These are phyloP conservation scores for Chelonus insularis DNA, from an alignment of 1,140 invertebrate genomes.

Conservation along the genomic window DNA sequence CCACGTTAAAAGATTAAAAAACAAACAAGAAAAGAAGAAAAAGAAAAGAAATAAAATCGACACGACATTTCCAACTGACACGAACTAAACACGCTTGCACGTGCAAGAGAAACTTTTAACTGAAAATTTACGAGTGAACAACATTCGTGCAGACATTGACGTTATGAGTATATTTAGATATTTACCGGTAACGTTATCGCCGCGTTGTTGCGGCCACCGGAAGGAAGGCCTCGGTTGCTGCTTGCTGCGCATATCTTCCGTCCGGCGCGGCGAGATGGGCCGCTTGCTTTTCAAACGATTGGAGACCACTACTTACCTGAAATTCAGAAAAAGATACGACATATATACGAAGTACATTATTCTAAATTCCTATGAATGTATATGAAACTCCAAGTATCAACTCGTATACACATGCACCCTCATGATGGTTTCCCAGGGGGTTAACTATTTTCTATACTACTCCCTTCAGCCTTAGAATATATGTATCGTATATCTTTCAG, in stretches of 20 bases:
- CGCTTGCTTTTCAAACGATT: conserved; percentile 53
- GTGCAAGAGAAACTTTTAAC: background rate
- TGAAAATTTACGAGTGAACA: conserved; percentile 5
- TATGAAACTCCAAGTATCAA: too few species aligned
- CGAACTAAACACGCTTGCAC: background rate
- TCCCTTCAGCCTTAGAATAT: conserved; percentile 40
- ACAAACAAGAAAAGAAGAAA: background rate
- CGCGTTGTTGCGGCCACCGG: conserved; percentile 60
- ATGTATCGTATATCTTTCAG: conserved; percentile 54
- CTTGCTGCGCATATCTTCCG: conserved; percentile 60
- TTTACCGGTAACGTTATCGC: conserved; percentile 61
- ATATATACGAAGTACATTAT: background rate
- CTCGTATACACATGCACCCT: conserved; percentile 4
- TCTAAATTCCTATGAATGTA: too few species aligned
- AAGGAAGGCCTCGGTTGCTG: conserved; percentile 61
- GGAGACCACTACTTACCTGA: conserved; percentile 61
- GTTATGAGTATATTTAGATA: conserved; percentile 35
- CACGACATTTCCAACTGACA: conserved; percentile 13
- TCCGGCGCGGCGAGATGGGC: conserved; percentile 50
- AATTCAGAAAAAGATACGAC: conserved; percentile 40
- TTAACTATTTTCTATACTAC: background rate
- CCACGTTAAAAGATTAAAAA: background rate
- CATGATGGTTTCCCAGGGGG: background rate
- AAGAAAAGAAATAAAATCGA: background rate
- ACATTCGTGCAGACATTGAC: conserved; percentile 13